Evolutionary conservation across 2,113 vertebrate genomes (phyloP), one percentile per base, ranked within the genome.

Genomic region (Podarcis raffonei): DNA sequence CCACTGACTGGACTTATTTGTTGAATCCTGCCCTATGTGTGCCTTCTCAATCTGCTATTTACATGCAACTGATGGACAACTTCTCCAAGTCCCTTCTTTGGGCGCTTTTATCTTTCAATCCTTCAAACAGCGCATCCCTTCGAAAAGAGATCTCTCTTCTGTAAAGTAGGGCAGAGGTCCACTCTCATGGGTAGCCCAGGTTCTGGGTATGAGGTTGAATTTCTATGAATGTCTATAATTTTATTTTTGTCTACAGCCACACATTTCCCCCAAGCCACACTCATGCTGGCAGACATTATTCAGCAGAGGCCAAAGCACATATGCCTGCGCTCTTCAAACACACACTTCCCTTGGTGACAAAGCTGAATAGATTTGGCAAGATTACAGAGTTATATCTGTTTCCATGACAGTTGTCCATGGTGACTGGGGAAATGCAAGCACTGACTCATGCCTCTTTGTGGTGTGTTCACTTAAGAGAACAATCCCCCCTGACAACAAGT

Each of bases 361-460:
- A 72, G 75, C 32, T 68, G 80, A 84, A 74, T 85, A 59, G 23
- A 22, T n/a, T 79, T 85, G 83, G 77, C 88, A 85, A 25, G 68
- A 23, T 81, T 35, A 76, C 57, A 80, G 68, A 53, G 37, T 68
- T 20, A 48, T 48, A 13, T 65, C 37, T 66, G 77, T 81, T 81
- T 81, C 78, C 84, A 66, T 81, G 75, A 69, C 82, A 81, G 68
- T 74, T 76, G 78, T 81, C 84, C 69, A n/a, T 22, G 4, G 83
- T 53, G 59, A 81, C 77, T n/a, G 37, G 9, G 37, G 9, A 6
- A 39, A 59, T 59, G 5, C 66, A 74, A 39, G 20, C 65, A 32
- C 48, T 75, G 77, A 75, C 37, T 75, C 88, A 53, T 27, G 62
- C 39, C n/a, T 39, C 32, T 72, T 76, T 85, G 37, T 35, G 48